Conservation (phyloP, 2,888 invertebrate species). For the Mesorhabditis belari region DNA sequence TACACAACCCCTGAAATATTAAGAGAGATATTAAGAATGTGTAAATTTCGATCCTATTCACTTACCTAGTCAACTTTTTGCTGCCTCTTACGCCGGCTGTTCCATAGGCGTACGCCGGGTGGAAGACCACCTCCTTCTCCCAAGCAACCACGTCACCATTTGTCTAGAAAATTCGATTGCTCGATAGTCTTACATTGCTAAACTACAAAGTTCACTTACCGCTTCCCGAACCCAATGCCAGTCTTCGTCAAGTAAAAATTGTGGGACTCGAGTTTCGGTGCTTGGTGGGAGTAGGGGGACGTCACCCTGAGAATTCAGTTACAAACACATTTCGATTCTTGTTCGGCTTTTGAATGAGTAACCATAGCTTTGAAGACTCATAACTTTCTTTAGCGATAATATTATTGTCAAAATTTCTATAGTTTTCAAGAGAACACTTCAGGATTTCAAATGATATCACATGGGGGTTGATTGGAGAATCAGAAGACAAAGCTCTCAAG, state of each 20-base stretch:
- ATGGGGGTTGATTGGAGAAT: too few species aligned
- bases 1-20: background rate
- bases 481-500: too few species aligned
- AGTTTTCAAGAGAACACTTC: too few species aligned
- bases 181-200: too few species aligned
- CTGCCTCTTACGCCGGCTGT: slow-evolving; percentile 12
- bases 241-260: background rate
- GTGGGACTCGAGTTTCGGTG: background rate
- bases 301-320: background rate
- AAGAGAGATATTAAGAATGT: background rate
- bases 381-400: too few species aligned
- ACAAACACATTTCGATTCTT: too few species aligned
- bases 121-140: slow-evolving; percentile 16
- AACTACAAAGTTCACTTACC: too few species aligned
- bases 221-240: background rate
- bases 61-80: background rate
- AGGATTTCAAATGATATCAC: too few species aligned
- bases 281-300: background rate
- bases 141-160: background rate
- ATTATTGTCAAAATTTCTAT: too few species aligned
- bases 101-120: slow-evolving; percentile 27
- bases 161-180: slow-evolving; percentile 5
- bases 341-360: too few species aligned
- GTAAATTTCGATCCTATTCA: background rate
- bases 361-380: too few species aligned